Percentiles rank a stretch among this genome's conserved stretches.
Evolutionary conservation across 92 coral and sea anemone genomes (phyloP).

Genomic region (Parazoanthus atlanticus): DNA sequence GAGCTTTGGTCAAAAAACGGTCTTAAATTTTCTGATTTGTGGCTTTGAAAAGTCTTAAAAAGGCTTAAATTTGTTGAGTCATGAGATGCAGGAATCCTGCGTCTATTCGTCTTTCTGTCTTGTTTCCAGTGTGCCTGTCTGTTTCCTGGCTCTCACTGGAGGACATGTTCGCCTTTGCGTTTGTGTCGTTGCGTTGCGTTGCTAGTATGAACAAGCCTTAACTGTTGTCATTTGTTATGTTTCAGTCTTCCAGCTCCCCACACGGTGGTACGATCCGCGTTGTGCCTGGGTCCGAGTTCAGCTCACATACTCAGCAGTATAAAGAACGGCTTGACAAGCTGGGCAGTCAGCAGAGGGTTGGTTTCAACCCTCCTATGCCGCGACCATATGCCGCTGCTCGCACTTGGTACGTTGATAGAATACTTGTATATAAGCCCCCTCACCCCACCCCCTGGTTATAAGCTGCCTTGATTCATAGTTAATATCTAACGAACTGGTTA

Average conservation of each 20-base stretch:
- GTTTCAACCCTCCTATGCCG: constrained; percentile 89
- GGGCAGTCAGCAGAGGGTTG: constrained; percentile 80
- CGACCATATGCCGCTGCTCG: constrained; percentile 74
- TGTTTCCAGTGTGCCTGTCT: too few relatives aligned
- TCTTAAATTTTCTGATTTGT: too few relatives aligned
- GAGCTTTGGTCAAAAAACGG: too few relatives aligned
- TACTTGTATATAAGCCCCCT: too few relatives aligned
- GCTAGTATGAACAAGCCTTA: not conserved
- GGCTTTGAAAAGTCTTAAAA: too few relatives aligned
- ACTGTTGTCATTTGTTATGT: not conserved
- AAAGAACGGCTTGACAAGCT: constrained; percentile 78
- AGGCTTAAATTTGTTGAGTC: too few relatives aligned
- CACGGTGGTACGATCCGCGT: constrained; percentile 98
- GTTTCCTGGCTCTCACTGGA: not conserved
- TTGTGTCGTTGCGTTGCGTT: not conserved
- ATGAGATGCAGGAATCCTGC: too few relatives aligned
- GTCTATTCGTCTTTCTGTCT: not conserved
- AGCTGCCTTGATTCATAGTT: too few relatives aligned
- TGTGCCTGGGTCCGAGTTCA: constrained; percentile 82
- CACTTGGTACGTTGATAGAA: constrained; percentile 47
- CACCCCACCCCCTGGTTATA: too few relatives aligned
- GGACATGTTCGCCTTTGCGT: not conserved
- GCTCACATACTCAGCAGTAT: constrained; percentile 84
- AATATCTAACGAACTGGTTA: too few relatives aligned
- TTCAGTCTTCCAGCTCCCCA: constrained; percentile 52